Evolutionary conservation across 1,140 invertebrate genomes (phyloP), one percentile per base, ranked within the genome.

Genomic region (Arctopsyche grandis): DNA sequence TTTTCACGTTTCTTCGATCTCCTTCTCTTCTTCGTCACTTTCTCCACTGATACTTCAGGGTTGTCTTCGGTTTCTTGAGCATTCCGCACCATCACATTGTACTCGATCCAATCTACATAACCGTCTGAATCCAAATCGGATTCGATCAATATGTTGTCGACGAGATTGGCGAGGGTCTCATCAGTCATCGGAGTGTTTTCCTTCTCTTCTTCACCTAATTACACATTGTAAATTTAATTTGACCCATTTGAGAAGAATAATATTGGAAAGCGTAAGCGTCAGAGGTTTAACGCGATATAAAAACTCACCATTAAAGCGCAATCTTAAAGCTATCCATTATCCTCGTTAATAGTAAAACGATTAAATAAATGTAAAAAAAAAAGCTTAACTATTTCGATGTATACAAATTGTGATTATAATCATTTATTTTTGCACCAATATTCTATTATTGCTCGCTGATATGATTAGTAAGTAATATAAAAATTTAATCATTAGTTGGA

Each of bases 51-150:
- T 75, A 9, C 73, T 43, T 76, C 56, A 12, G n/a, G 29, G 0
- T 1, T 22, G 21, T 60, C 58, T 10, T 16, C 29, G 14, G 60
- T 9, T 58, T 75, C 74, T 46, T 56, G n/a, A 0, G 26, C 21
- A 43, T 12, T 76, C n/a, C 22, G 38, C 12, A 69, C 12, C 14
- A 16, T 44, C 9, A 83, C 26, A 43, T 89, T 88, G 84, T 91
- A 94, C 85, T 94, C 93, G 22, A 87, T 83, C 84, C 93, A 93
- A 85, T 92, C 91, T 16, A 94, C 89, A 83, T 88, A 93, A 9
- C 93, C 93, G 84, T 94, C 93, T 22, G 87, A 85, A 85, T 94
- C 91, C 19, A 86, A 83, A 84, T 94, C 93, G 81, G 92, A 89
- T 79, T 91, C 87, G 44, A 88, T 86, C 38, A 94, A 83, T n/a